phyloP scores from a whole-genome alignment of 2,113 vertebrate genomes.

The Poeciliopsis turrubarensis region DNA sequence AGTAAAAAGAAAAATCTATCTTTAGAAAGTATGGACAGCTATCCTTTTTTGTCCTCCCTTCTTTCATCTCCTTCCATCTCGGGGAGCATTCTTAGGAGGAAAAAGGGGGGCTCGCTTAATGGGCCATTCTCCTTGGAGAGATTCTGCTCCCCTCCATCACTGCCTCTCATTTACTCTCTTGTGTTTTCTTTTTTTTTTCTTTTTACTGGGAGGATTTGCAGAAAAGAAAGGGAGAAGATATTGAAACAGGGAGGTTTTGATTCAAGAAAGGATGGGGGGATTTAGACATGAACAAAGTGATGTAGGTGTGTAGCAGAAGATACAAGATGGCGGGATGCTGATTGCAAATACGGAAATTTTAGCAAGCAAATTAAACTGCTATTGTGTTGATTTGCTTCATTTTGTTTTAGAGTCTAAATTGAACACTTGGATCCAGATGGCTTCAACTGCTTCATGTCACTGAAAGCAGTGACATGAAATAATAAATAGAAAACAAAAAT shows the following conservation, averaged over 20 bases:
- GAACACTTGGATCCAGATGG: conserved; percentile 15
- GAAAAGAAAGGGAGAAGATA: conserved; percentile 45
- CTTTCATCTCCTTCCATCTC: conserved; percentile 71
- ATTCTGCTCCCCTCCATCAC: conserved; percentile 55
- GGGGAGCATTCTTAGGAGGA: conserved; percentile 55
- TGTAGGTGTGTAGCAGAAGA: conserved; percentile 18
- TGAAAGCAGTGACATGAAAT: not conserved
- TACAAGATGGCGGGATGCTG: conserved; percentile 29
- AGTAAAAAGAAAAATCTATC: conserved; percentile 59
- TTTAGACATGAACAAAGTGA: conserved; percentile 53
- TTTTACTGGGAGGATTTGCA: conserved; percentile 54
- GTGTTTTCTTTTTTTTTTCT: conserved; percentile 36
- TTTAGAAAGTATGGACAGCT: conserved; percentile 67
- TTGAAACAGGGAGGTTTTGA: conserved; percentile 55
- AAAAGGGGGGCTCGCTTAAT: conserved; percentile 61
- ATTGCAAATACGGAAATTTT: not conserved
- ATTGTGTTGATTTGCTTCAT: not conserved
- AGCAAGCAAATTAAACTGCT: not conserved
- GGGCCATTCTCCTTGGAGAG: conserved; percentile 65
- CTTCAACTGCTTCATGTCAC: conserved; percentile 1
- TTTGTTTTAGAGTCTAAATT: not conserved
- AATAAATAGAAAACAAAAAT: not conserved
- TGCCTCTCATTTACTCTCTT: conserved; percentile 62
- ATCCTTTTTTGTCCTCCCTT: conserved; percentile 21
- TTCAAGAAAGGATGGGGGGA: conserved; percentile 27